These are phyloP conservation scores for Mythimna albipuncta DNA, from an alignment of 2,888 invertebrate genomes.

Conservation along the genomic window DNA sequence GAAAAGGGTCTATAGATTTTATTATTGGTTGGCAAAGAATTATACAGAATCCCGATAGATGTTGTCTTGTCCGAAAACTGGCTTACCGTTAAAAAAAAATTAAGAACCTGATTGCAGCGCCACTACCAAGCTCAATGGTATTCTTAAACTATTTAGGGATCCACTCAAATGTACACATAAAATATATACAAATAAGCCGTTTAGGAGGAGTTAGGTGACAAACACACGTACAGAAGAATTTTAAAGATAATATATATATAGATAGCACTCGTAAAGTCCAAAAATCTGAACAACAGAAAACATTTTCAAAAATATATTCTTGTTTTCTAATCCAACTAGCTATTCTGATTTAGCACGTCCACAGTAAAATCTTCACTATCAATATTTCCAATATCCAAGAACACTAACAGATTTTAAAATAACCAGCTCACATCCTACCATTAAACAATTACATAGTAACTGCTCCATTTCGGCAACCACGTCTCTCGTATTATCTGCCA, in stretches of 20 bases:
- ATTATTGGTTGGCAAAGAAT: not conserved
- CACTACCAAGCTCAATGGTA: too few species aligned
- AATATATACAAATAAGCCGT: too few species aligned
- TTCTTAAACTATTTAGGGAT: too few species aligned
- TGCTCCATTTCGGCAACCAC: slow-evolving; percentile 47
- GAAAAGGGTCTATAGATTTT: not conserved
- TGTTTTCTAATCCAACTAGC: not conserved
- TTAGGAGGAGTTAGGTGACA: too few species aligned
- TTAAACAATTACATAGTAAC: slow-evolving; percentile 43
- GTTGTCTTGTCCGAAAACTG: too few species aligned
- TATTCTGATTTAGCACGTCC: not conserved
- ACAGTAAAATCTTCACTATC: not conserved
- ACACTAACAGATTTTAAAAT: slow-evolving; percentile 3
- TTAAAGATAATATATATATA: not conserved
- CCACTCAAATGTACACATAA: too few species aligned
- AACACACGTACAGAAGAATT: not conserved
- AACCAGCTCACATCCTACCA: slow-evolving; percentile 43
- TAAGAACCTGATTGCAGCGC: too few species aligned
- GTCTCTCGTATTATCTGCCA: slow-evolving; percentile 64
- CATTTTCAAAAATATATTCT: not conserved
- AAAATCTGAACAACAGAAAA: not conserved
- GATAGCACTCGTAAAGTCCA: not conserved
- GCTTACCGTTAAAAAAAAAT: too few species aligned
- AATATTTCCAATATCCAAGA: slow-evolving; percentile 1
- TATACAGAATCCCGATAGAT: too few species aligned